phyloP scores from a whole-genome alignment of 2,113 vertebrate genomes.

The Mandrillus leucophaeus region DNA sequence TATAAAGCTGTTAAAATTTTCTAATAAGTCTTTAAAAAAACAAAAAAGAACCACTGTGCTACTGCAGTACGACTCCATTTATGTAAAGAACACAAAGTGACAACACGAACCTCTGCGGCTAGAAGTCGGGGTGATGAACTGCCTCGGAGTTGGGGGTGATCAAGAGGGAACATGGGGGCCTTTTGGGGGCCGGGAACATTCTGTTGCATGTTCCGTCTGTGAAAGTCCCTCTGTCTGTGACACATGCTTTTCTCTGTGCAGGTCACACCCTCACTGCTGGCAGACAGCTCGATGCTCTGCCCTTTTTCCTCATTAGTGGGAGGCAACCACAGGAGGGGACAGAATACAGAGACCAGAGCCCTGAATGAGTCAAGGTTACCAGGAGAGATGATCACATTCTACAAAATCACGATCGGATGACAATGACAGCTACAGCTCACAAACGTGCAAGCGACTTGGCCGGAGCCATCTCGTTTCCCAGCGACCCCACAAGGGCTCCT shows the following conservation, averaged over 20 bases:
- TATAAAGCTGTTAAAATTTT: not conserved
- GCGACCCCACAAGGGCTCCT: not conserved
- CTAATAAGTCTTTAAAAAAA: not conserved
- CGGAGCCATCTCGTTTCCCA: not conserved
- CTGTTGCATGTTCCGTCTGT: not conserved
- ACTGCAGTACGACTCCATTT: not conserved
- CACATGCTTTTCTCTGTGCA: rapidly evolving
- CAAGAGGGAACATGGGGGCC: too few relatives aligned
- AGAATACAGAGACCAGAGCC: not conserved
- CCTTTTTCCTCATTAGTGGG: not conserved
- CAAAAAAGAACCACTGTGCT: not conserved
- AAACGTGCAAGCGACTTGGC: rapidly evolving
- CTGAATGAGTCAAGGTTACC: not conserved
- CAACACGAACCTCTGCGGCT: rapidly evolving
- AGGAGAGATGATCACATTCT: not conserved
- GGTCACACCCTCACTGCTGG: rapidly evolving
- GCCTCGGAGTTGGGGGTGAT: not conserved
- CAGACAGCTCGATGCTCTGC: rapidly evolving
- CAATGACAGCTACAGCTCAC: not conserved
- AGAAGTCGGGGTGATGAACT: rapidly evolving
- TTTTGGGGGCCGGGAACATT: not conserved
- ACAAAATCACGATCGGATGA: rapidly evolving
- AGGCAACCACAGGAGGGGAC: not conserved
- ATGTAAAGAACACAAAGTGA: not conserved
- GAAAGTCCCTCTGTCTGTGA: not conserved